Conservation (phyloP, 2,113 vertebrate species). For the Diphyllodes magnificus region DNA sequence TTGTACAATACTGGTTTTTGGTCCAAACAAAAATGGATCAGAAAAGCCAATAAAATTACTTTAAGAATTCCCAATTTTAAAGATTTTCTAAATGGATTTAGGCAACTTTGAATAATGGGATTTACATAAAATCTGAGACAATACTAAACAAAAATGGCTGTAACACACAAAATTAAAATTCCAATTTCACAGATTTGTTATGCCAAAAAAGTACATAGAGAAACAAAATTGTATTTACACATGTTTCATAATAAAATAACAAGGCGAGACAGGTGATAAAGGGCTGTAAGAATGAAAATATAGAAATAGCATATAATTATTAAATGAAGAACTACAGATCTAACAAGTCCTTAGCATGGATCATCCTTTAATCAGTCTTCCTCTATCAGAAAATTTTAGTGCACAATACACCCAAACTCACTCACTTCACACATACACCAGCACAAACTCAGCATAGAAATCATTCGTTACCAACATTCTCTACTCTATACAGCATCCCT, state of each 20-base stretch:
- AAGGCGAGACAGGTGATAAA: constrained; percentile 75
- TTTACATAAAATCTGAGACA: constrained; percentile 99
- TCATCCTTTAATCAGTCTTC: constrained; percentile 76
- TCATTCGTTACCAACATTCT: constrained; percentile 73
- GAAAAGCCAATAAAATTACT: constrained; percentile 99
- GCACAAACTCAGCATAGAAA: constrained; percentile 75
- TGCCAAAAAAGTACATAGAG: constrained; percentile 81
- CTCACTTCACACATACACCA: constrained; percentile 87
- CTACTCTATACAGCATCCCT: constrained; percentile 85
- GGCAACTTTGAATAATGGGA: constrained; percentile 99
- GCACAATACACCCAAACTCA: constrained; percentile 86
- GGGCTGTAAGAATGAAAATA: constrained; percentile 77
- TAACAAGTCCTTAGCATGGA: constrained; percentile 85
- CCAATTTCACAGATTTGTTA: constrained; percentile 96
- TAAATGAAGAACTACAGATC: constrained; percentile 86
- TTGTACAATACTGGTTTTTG: constrained; percentile 99
- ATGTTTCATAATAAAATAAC: constrained; percentile 90
- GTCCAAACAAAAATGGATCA: constrained; percentile 99
- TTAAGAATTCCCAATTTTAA: constrained; percentile 99
- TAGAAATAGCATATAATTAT: constrained; percentile 83
- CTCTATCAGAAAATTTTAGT: constrained; percentile 84
- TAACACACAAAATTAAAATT: constrained; percentile 91
- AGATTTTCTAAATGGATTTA: constrained; percentile 99
- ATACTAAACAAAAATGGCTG: constrained; percentile 87
- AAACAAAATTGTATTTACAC: constrained; percentile 93